Base-by-base conservation (phyloP, 2,888 invertebrate genomes). In the Harpagoxenus sublaevis region DNA sequence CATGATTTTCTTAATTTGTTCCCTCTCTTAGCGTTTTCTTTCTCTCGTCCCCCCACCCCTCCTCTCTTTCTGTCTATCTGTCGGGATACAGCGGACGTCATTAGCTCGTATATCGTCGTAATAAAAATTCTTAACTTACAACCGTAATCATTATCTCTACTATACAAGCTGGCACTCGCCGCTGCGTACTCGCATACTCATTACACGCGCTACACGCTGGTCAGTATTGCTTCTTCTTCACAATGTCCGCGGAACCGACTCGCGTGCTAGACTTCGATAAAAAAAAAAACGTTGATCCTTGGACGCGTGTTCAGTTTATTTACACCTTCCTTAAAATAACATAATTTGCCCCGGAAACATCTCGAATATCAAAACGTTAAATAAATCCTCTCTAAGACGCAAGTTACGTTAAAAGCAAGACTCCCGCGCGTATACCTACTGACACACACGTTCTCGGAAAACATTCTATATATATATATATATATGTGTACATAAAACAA, bases 111-210 rank as follows among this genome's bases (percentile, higher is more conserved):
- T 87, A 87, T 85, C 51, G 86, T 81, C 71, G 62, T 86, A 63
- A 85, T 88, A 89, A 86, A 89, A 87, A 86, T 86, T 84, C 83
- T 87, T 88, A 89, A 83, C 53, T 89, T 89, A 90, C 86, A 90
- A 83, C 73, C 83, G 85, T 86, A 88, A 88, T 89, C 87, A 89
- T 89, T 91, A 92, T 84, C 62, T 88, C 89, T 92, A 92, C 87
- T 92, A 88, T 92, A 92, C 92, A 92, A 77, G 89, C 89, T 92
- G 70, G 57, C 83, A 84, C 73, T 78, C 63, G 62, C 63, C 71
- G 45, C 62, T 86, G 77, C 84, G 82, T 78, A 66, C 53, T 57
- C 55, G 28, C 35, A 70, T 79, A 79, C 10, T 28, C 23, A 4
- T 57, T 57, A 42, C 15, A 68, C n/a, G n/a, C 45, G 45, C 18